Base-by-base conservation (phyloP, 2,113 vertebrate species). In the Sinocyclocheilus maitianheensis region DNA sequence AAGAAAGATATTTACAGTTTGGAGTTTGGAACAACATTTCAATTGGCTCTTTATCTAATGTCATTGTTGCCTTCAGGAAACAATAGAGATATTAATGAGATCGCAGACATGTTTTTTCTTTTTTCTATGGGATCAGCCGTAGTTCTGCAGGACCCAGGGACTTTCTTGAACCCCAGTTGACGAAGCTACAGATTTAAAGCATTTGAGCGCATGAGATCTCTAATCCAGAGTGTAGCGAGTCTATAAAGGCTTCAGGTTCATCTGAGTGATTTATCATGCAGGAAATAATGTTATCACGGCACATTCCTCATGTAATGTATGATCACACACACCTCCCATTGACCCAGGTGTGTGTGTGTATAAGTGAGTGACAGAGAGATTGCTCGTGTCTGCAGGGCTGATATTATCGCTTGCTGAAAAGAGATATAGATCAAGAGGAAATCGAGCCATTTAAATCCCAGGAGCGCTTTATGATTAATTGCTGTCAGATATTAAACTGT, bases 401-500 rank as follows among this genome's bases (percentile, higher is more conserved):
- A 83, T 74, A 72, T 72, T 72, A 83, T 83, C 67, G 20, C 26
- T 22, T 18, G 30, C 67, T 83, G 81, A 83, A 83, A 69, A 53
- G 63, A 78, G 60, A 85, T 69, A 37, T 55, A 77, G 76, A 85
- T 85, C 60, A 79, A 58, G 62, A 71, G 84, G 76, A 85, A 85
- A 85, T 77, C 51, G 74, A 85, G 83, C 60, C 74, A 65, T 85
- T 77, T 76, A 65, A 65, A 69, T 65, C 83, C 75, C 84, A 43
- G 76, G 20, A 85, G 84, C 83, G 24, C 65, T 85, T 34, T 53
- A 16, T 83, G 81, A 83, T 83, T 71, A 55, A 72, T 72, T 48
- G 43, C 43, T 69, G 62, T 82, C 62, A 82, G 43, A 22, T 82
- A 81, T 65, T 81, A 34, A 34, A 53, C 81, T 53, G n/a, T 83